Base-by-base conservation (phyloP, 2,888 invertebrate genomes). In the Chrysolina oricalcia region DNA sequence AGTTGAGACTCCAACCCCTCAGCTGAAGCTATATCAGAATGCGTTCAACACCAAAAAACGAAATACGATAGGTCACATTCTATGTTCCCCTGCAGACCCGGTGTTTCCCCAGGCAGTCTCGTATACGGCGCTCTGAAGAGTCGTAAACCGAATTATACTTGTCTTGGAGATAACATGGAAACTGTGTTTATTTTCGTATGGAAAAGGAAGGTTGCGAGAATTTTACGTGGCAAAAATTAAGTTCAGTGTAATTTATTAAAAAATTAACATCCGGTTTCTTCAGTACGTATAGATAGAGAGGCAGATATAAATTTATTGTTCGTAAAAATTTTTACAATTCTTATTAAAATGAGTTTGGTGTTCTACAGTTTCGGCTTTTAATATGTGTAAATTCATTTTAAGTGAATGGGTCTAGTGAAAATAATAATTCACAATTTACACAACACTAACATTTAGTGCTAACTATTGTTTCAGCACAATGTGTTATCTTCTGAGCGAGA, bases 131-230 rank as follows among this genome's bases (percentile, higher is more conserved):
- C 59, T 59, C 27, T 78, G 82, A 85, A 86, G 87, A 83, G 84
- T 83, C 82, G 83, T 87, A 87, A 87, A 87, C 86, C 85, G 86
- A 87, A 87, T 87, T 87, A 87, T 87, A 85, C 84, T 86, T 83
- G 86, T 85, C 85, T 81, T 83, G 83, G 86, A 86, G 83, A 84
- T 84, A 81, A 83, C 86, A 86, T 83, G 86, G 86, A 86, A 87
- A 86, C 84, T 82, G 78, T 84, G 84, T 85, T 86, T 85, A 86
- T 85, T 86, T 85, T 84, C 79, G 35, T 59, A 27, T n/a, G 17
- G 17, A 17, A 59, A 53, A 53, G 21, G 19, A 21, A 19, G 15
- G 15, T 59, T 27, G 15, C 23, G 59, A 59, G 59, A 17, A 59
- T 59, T 35, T 23, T 27, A 59, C 65, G 19, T n/a, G 46, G 46